Conservation (phyloP, 2,888 invertebrate genomes). For the Pimpla rufipes region DNA sequence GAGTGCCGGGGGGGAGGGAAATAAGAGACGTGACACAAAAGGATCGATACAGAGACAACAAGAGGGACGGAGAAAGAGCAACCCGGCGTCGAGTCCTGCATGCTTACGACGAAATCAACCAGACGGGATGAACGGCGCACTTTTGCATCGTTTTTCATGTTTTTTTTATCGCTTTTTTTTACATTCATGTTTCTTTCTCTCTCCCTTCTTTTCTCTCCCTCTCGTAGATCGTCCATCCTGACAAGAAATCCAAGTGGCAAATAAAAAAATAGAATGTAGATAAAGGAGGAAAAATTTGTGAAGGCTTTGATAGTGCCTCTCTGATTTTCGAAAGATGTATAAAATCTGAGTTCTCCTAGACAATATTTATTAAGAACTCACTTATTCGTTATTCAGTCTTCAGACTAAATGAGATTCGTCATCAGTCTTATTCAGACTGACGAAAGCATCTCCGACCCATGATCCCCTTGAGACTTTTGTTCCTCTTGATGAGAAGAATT, state of each 20-base stretch:
- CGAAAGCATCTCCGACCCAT: too few relatives aligned
- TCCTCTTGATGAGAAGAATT: too few relatives aligned
- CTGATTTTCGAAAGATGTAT: neutral
- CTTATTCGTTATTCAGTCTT: too few relatives aligned
- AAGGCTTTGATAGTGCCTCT: slow-evolving; percentile 5
- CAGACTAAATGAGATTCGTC: too few relatives aligned
- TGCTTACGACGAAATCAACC: slow-evolving; percentile 18
- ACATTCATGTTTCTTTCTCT: slow-evolving; percentile 1
- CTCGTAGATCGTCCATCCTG: neutral
- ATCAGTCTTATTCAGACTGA: too few relatives aligned
- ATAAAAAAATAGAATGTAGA: neutral
- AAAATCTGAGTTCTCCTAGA: too few relatives aligned
- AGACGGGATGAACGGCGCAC: slow-evolving; percentile 22
- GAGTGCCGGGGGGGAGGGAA: slow-evolving; percentile 49
- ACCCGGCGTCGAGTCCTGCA: neutral
- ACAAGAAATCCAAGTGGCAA: too few relatives aligned
- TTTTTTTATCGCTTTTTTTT: neutral
- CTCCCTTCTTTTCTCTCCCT: slow-evolving; percentile 10
- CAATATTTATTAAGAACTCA: too few relatives aligned
- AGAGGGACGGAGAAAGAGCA: slow-evolving; percentile 34
- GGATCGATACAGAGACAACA: slow-evolving; percentile 58
- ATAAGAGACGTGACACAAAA: slow-evolving; percentile 62
- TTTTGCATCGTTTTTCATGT: slow-evolving; percentile 5
- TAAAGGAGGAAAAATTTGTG: neutral
- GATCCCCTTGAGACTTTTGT: too few relatives aligned